phyloP scores from a whole-genome alignment of 2,113 vertebrate genomes.

The Trematomus loennbergii region DNA sequence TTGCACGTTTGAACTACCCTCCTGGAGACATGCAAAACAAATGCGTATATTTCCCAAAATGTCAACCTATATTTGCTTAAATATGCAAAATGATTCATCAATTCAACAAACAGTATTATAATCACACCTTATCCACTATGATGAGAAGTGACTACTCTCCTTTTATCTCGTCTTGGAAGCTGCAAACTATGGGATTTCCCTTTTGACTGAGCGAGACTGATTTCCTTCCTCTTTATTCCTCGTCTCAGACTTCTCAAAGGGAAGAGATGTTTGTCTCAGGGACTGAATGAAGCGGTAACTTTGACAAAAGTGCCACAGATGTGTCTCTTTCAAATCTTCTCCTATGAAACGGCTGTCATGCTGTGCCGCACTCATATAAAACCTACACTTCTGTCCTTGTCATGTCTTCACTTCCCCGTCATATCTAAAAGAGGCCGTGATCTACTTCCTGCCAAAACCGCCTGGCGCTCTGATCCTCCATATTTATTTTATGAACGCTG shows the following conservation, averaged over 20 bases:
- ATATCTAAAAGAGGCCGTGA: conserved; percentile 15
- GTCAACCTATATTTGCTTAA: not conserved
- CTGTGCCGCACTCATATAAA: not conserved
- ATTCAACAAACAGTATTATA: not conserved
- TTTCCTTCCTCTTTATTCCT: not conserved
- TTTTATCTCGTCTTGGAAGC: conserved; percentile 14
- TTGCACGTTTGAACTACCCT: not conserved
- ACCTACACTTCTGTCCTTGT: not conserved
- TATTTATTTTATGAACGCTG: conserved; percentile 32
- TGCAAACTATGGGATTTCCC: conserved; percentile 31
- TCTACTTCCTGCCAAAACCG: conserved; percentile 19
- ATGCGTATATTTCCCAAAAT: not conserved
- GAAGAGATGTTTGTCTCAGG: conserved; percentile 15
- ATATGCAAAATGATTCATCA: not conserved
- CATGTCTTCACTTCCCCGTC: not conserved
- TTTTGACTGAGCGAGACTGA: conserved; percentile 4
- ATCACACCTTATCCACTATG: not conserved
- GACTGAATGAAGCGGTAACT: conserved; percentile 3
- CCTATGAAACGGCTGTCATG: not conserved
- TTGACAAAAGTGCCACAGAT: conserved; percentile 1
- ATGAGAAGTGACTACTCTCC: not conserved
- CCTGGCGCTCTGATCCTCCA: conserved; percentile 17
- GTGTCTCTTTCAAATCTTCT: not conserved
- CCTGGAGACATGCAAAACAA: not conserved
- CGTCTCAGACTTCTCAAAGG: conserved; percentile 21